Percentiles rank a stretch among this genome's conserved stretches.
These are phyloP conservation scores for Orius insidiosus DNA, from an alignment of 1,140 invertebrate genomes.

Conservation along the genomic window DNA sequence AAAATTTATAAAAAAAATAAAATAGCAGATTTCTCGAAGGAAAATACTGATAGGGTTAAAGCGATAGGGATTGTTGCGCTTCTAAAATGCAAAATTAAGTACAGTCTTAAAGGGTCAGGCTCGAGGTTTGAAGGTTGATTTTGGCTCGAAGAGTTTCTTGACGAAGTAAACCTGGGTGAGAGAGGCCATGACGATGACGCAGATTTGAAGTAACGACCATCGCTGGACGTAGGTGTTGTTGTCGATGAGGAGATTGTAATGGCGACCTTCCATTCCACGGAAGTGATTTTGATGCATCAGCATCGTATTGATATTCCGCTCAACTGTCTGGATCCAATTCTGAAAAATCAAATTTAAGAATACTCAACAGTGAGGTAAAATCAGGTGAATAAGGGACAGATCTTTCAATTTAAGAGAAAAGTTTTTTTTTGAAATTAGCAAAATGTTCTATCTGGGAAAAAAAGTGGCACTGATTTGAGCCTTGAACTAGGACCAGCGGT, in stretches of 20 bases:
- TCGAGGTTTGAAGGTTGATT: slow-evolving; percentile 28
- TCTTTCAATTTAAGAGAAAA: too few species aligned
- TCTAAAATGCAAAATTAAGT: too few species aligned
- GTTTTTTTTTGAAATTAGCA: too few species aligned
- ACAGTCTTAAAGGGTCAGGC: slow-evolving; percentile 21
- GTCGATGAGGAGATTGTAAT: slow-evolving; percentile 60
- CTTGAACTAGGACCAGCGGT: too few species aligned
- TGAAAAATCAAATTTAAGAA: slow-evolving; percentile 27
- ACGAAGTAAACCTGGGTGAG: slow-evolving; percentile 74
- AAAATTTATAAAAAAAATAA: too few species aligned
- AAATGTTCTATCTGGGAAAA: too few species aligned
- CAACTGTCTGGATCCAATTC: slow-evolving; percentile 53
- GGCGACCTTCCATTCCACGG: slow-evolving; percentile 55
- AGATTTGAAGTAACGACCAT: slow-evolving; percentile 73
- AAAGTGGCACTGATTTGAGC: too few species aligned
- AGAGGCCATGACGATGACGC: slow-evolving; percentile 60
- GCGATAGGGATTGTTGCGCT: too few species aligned
- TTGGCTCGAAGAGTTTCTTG: slow-evolving; percentile 61
- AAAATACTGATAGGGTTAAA: too few species aligned
- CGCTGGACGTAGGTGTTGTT: slow-evolving; percentile 73
- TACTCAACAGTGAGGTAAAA: too few species aligned
- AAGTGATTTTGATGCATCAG: slow-evolving; percentile 63
- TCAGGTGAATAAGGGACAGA: too few species aligned
- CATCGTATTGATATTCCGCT: slow-evolving; percentile 72
- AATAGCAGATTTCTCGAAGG: too few species aligned